A percentile compares a stretch with the other conserved stretches of the same genome.
Conservation (phyloP, 2,888 invertebrate genomes). For the Heteromyza rotundicornis region DNA sequence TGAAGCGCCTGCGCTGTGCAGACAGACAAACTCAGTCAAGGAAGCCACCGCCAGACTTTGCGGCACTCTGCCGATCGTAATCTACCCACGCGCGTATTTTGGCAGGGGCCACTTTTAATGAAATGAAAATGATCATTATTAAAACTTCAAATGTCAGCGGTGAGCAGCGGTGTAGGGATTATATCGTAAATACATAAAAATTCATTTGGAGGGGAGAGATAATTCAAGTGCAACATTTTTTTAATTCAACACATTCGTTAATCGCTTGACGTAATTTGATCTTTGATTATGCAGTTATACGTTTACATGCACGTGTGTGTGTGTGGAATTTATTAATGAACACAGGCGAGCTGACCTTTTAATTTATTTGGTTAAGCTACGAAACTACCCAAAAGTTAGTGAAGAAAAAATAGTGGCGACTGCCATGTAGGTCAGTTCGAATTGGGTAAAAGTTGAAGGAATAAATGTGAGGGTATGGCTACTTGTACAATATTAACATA, state of each 20-base stretch:
- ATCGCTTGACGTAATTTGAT: slow-evolving; percentile 53
- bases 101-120: slow-evolving; percentile 40
- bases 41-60: slow-evolving; percentile 4
- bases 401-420: not conserved
- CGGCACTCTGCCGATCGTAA: slow-evolving; percentile 20
- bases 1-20: not conserved
- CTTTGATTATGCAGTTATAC: slow-evolving; percentile 46
- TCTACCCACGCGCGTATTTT: slow-evolving; percentile 21
- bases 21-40: too few species aligned
- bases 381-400: too few species aligned
- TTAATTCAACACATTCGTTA: slow-evolving; percentile 59
- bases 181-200: too few species aligned
- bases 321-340: slow-evolving; percentile 32
- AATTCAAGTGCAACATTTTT: slow-evolving; percentile 50
- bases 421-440: slow-evolving; percentile 19
- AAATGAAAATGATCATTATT: slow-evolving; percentile 60
- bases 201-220: slow-evolving; percentile 18
- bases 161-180: not conserved
- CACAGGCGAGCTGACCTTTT: slow-evolving; percentile 7
- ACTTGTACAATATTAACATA: not conserved
- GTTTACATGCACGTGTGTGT: not conserved
- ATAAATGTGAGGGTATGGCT: slow-evolving; percentile 23
- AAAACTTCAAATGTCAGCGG: slow-evolving; percentile 27
- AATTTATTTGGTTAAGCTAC: not conserved
- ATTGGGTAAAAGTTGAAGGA: not conserved